Conservation (phyloP, 2,113 vertebrate genomes). For the Bufo bufo region DNA sequence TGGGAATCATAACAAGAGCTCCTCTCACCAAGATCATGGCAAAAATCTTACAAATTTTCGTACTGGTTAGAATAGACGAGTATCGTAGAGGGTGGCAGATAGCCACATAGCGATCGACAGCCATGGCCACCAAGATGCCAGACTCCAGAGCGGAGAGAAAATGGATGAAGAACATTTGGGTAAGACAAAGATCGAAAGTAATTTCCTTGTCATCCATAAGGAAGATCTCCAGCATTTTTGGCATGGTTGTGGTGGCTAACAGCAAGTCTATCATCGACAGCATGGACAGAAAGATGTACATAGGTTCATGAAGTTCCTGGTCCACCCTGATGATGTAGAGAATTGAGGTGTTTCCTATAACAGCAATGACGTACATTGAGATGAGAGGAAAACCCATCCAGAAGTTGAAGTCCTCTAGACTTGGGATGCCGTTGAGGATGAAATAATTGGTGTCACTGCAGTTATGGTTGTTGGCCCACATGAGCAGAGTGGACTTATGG, state of each 20-base stretch:
- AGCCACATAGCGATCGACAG: constrained; percentile 29
- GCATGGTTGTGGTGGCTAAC: constrained; percentile 13
- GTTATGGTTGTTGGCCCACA: neutral
- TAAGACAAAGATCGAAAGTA: constrained; percentile 21
- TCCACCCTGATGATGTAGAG: constrained; percentile 33
- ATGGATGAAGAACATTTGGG: constrained; percentile 54
- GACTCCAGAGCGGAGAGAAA: constrained; percentile 29
- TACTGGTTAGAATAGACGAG: constrained; percentile 55
- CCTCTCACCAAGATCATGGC: constrained; percentile 45
- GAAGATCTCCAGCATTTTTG: constrained; percentile 41
- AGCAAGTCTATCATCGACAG: constrained; percentile 14
- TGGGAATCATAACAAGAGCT: constrained; percentile 60
- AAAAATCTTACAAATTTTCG: constrained; percentile 46
- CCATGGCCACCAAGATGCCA: constrained; percentile 38
- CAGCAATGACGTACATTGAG: neutral
- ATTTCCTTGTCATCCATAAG: constrained; percentile 3
- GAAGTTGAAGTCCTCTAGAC: constrained; percentile 3
- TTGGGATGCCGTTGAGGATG: constrained; percentile 16
- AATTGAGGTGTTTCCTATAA: neutral
- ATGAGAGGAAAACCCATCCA: constrained; percentile 26
- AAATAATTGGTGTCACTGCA: neutral
- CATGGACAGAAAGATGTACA: constrained; percentile 41
- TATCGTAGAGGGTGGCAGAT: constrained; percentile 65
- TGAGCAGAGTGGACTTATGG: neutral
- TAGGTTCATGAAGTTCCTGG: constrained; percentile 33